These are phyloP conservation scores for Druon quercuslanigerum DNA, from an alignment of 1,140 invertebrate species.

Conservation along the genomic window DNA sequence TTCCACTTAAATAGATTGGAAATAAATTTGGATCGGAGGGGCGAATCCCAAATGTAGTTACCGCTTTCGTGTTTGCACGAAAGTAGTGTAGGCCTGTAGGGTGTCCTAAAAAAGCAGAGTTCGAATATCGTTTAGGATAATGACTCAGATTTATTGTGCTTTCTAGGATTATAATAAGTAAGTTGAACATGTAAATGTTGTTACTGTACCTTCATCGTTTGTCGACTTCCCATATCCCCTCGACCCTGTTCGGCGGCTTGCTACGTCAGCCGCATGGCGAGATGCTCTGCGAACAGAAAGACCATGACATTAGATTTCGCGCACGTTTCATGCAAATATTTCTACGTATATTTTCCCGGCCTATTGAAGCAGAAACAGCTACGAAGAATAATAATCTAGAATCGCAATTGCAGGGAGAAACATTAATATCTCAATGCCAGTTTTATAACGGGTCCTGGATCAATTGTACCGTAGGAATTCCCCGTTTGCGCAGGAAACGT, in stretches of 20 bases:
- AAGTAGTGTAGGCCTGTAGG: no score
- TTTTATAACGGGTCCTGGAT: slow-evolving; percentile 9
- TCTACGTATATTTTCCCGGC: background rate
- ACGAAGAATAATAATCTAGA: slow-evolving; percentile 7
- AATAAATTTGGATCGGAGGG: no score
- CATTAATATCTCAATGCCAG: slow-evolving; percentile 23
- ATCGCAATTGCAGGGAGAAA: slow-evolving; percentile 2
- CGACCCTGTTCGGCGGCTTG: slow-evolving; percentile 44
- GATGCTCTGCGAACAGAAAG: slow-evolving; percentile 49
- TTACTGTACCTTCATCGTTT: slow-evolving; percentile 20
- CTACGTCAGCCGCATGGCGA: slow-evolving; percentile 52
- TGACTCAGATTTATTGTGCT: no score
- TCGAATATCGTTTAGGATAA: no score
- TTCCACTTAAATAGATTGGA: no score
- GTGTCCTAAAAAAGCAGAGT: no score
- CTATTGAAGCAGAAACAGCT: slow-evolving; percentile 8
- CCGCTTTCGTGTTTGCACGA: no score
- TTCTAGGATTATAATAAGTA: background rate
- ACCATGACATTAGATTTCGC: slow-evolving; percentile 27
- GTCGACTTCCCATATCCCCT: slow-evolving; percentile 1
- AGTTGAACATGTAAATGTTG: background rate
- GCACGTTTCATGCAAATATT: slow-evolving; percentile 26
- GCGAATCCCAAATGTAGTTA: no score
- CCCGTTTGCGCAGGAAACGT: background rate
- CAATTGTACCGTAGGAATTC: slow-evolving; percentile 23